phyloP scores from a whole-genome alignment of 2,113 vertebrate species.

The Meles meles region DNA sequence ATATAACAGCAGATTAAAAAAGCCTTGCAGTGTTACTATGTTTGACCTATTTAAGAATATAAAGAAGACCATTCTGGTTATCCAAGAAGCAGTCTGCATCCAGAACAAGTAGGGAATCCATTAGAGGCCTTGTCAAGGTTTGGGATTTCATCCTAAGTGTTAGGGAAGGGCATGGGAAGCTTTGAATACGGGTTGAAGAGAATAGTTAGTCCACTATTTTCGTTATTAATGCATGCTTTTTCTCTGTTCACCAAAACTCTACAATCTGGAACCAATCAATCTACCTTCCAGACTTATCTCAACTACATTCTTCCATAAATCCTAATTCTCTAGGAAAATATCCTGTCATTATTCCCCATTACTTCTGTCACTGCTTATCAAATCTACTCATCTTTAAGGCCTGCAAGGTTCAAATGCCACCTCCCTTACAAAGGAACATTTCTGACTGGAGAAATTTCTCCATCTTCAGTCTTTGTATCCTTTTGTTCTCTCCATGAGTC shows the following conservation, averaged over 20 bases:
- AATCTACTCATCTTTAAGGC: constrained; percentile 27
- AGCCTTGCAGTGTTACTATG: neutral
- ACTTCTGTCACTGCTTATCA: constrained; percentile 28
- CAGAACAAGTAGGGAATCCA: neutral
- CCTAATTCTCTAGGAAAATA: constrained; percentile 8
- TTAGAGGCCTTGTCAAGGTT: neutral
- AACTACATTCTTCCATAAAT: constrained; percentile 20
- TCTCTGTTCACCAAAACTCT: neutral
- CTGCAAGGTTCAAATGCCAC: neutral
- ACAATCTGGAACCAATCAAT: constrained; percentile 35
- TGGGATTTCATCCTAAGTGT: neutral
- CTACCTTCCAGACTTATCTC: neutral
- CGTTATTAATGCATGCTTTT: neutral
- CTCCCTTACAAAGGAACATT: neutral
- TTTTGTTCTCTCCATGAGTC: neutral
- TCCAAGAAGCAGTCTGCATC: neutral
- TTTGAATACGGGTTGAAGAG: neutral
- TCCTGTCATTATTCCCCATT: constrained; percentile 24
- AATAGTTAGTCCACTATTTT: neutral
- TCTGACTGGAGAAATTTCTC: neutral
- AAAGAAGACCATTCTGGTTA: neutral
- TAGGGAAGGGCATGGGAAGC: neutral
- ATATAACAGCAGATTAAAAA: neutral
- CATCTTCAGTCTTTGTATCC: neutral
- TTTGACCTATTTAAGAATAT: neutral